These are phyloP conservation scores for Portevinia maculata DNA, from an alignment of 2,888 invertebrate genomes.

Conservation along the genomic window DNA sequence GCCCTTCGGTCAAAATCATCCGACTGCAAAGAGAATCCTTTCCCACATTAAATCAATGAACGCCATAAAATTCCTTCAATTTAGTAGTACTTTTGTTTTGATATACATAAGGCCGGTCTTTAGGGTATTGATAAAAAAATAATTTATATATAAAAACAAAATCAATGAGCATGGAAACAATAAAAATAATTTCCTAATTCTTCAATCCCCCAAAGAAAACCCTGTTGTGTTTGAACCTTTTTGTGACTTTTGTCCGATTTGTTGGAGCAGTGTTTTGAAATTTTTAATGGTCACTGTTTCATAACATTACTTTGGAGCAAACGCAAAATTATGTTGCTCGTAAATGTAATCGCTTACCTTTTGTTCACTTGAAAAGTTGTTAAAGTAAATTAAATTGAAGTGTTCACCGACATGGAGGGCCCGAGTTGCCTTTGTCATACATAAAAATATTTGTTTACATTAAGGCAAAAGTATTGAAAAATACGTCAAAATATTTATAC, in stretches of 20 bases:
- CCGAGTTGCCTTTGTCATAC: too few relatives aligned
- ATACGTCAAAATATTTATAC: too few relatives aligned
- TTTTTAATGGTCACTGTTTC: conserved; percentile 30
- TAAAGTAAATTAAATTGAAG: conserved; percentile 44
- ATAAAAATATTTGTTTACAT: too few relatives aligned
- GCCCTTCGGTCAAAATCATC: too few relatives aligned
- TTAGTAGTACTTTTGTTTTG: too few relatives aligned
- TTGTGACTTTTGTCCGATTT: conserved; percentile 22
- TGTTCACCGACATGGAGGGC: conserved; percentile 32
- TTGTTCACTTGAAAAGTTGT: conserved; percentile 46
- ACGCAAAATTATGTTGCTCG: background rate
- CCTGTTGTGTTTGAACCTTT: conserved; percentile 5
- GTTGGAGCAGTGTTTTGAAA: conserved; percentile 40
- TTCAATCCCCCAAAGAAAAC: background rate
- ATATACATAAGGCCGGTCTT: too few relatives aligned
- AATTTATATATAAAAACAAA: too few relatives aligned
- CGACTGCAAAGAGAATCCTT: too few relatives aligned
- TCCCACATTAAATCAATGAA: too few relatives aligned
- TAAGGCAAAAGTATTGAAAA: too few relatives aligned
- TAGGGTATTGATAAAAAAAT: too few relatives aligned
- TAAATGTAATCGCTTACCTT: conserved; percentile 40
- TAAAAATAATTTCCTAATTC: conserved; percentile 14
- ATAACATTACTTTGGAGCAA: conserved; percentile 10
- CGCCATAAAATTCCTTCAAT: too few relatives aligned
- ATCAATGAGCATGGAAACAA: conserved; percentile 27